phyloP scores from a whole-genome alignment of 2,888 invertebrate species.

The Drosophila parthenogenetica region DNA sequence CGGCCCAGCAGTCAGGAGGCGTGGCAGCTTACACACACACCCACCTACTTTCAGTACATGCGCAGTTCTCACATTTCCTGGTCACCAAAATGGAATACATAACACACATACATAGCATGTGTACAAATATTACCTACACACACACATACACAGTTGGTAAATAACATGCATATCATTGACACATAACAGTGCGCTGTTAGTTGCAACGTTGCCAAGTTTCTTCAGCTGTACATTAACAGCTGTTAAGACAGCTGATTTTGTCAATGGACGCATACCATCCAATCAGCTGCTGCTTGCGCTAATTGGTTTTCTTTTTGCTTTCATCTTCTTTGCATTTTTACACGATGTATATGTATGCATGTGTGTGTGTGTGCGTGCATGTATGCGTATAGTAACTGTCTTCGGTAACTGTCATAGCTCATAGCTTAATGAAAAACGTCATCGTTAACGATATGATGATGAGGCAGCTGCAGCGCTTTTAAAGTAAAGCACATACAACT shows the following conservation, averaged over 20 bases:
- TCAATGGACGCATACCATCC: constrained; percentile 1
- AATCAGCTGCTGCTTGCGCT: constrained; percentile 48
- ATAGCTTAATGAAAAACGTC: constrained; percentile 13
- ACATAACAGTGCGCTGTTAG: constrained; percentile 17
- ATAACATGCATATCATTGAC: constrained; percentile 2
- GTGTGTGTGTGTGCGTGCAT: not conserved
- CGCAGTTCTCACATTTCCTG: constrained; percentile 57
- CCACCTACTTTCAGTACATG: constrained; percentile 35
- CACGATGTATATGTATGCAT: not conserved
- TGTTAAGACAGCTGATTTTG: constrained; percentile 63
- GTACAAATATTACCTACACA: not conserved
- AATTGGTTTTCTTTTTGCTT: constrained; percentile 17
- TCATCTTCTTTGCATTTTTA: not conserved
- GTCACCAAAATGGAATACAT: constrained; percentile 28
- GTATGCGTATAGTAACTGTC: not conserved
- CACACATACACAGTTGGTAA: constrained; percentile 1
- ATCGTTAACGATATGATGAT: constrained; percentile 20
- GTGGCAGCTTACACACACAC: constrained; percentile 30
- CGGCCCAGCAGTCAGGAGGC: constrained; percentile 27
- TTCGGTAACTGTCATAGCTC: too few relatives aligned
- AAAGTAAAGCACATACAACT: constrained; percentile 7
- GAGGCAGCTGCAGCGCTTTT: constrained; percentile 13
- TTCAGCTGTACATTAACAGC: constrained; percentile 48
- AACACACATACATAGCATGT: constrained; percentile 13
- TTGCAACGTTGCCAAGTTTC: constrained; percentile 42